These are phyloP conservation scores for Diachasma alloeum DNA, from an alignment of 1,140 invertebrate genomes.

Conservation along the genomic window DNA sequence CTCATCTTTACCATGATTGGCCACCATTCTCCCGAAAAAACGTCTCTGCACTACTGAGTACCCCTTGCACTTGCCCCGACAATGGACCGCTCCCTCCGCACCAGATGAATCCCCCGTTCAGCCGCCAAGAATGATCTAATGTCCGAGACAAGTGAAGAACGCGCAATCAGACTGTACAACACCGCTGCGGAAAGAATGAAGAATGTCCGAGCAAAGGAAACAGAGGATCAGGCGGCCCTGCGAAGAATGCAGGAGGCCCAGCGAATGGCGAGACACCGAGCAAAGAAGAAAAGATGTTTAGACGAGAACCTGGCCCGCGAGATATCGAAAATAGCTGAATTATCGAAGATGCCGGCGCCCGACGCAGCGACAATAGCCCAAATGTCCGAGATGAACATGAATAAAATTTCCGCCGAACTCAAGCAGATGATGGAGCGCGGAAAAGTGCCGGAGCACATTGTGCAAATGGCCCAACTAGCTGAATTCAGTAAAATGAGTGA, in stretches of 20 bases:
- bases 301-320: slow-evolving; percentile 62
- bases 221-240: slow-evolving; percentile 58
- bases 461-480: slow-evolving; percentile 63
- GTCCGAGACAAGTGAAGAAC: slow-evolving; percentile 58
- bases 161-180: slow-evolving; percentile 50
- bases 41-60: slow-evolving; percentile 45
- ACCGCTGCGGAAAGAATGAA: slow-evolving; percentile 60
- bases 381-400: slow-evolving; percentile 64
- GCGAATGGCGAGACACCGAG: slow-evolving; percentile 60
- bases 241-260: slow-evolving; percentile 63
- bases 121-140: slow-evolving; percentile 43
- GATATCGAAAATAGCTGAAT: slow-evolving; percentile 61
- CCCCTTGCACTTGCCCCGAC: slow-evolving; percentile 25
- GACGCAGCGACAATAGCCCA: slow-evolving; percentile 59
- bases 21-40: slow-evolving; percentile 25
- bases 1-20: neutral
- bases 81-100: too few species aligned
- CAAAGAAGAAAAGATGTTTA: slow-evolving; percentile 62
- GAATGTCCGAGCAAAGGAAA: slow-evolving; percentile 58
- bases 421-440: slow-evolving; percentile 65
- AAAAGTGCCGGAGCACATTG: slow-evolving; percentile 63
- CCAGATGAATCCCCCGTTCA: slow-evolving; percentile 20
- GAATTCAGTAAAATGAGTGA: slow-evolving; percentile 63
- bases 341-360: slow-evolving; percentile 55
- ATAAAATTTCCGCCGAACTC: slow-evolving; percentile 62